These are phyloP conservation scores for Epinephelus coioides DNA, from an alignment of 2,797 vertebrate species.

Conservation along the genomic window DNA sequence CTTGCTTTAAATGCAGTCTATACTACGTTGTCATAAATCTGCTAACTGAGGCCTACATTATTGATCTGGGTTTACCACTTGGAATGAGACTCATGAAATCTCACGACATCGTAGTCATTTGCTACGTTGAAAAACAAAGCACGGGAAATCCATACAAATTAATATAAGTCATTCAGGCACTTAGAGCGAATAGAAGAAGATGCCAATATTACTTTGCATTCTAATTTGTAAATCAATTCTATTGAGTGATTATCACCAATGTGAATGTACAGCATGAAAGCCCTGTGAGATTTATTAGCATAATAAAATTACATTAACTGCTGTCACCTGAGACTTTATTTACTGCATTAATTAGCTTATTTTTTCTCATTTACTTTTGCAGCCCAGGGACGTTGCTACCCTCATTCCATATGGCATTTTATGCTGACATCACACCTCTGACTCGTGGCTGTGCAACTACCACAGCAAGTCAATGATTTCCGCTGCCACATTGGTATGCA, in stretches of 20 bases:
- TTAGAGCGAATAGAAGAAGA: slow-evolving; percentile 38
- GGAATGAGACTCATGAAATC: slow-evolving; percentile 46
- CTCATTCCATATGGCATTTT: slow-evolving; percentile 51
- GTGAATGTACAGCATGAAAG: slow-evolving; percentile 42
- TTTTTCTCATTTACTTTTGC: slow-evolving; percentile 60
- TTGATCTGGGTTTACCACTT: slow-evolving; percentile 27
- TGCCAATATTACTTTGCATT: slow-evolving; percentile 51
- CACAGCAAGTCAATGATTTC: slow-evolving; percentile 29
- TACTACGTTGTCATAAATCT: slow-evolving; percentile 28
- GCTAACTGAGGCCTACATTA: slow-evolving; percentile 1
- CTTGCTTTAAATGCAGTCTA: background rate
- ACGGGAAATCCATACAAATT: slow-evolving; percentile 52
- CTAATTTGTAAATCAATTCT: slow-evolving; percentile 46
- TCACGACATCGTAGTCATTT: slow-evolving; percentile 46
- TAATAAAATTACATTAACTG: slow-evolving; percentile 65
- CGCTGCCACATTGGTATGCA: slow-evolving; percentile 30
- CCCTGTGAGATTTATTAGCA: slow-evolving; percentile 58
- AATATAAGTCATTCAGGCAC: slow-evolving; percentile 40
- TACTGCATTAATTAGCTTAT: slow-evolving; percentile 65
- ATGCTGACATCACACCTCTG: slow-evolving; percentile 62
- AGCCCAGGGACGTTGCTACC: slow-evolving; percentile 33
- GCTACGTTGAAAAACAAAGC: slow-evolving; percentile 17
- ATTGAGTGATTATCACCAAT: slow-evolving; percentile 53
- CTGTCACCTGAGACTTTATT: slow-evolving; percentile 71
- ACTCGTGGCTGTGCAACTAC: slow-evolving; percentile 41